Base-by-base conservation (phyloP, 2,888 invertebrate genomes). In the Pyrocoelia pectoralis region DNA sequence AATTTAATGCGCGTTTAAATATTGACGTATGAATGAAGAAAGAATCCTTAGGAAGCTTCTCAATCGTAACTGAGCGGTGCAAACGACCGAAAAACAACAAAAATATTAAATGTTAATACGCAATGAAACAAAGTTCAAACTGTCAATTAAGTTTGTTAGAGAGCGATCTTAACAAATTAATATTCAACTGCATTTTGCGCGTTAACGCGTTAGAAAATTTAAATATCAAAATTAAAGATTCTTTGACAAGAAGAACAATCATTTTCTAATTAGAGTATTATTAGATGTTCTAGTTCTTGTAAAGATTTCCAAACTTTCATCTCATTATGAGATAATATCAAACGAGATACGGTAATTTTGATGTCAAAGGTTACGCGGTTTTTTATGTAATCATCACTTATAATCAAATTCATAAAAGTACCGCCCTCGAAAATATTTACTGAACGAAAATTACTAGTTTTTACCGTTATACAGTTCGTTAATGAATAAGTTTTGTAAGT, bases 41-140 rank as follows among this genome's bases (percentile, higher is more conserved):
- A 6, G 24, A 24, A 24, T 24, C 24, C 6, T 24, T 6, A 5
- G 24, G 24, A 24, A 6, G 24, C 24, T 24, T 24, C 6, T 24
- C 24, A 24, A 24, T 24, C 6, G 24, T 6, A 24, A 24, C 4
- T 6, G 13, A 12, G 24, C 49, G 5, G 28, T 13, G 19, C 49
- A 49, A 24, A 49, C 24, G 55, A 6, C 13, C 40, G 28, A 55
- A 55, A 46, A 55, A 33, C 28, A 55, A 55, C 41, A 55, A 29
- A 55, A 24, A 24, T 55, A 15, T 24, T 19, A 15, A 55, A 55
- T 55, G 57, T 28, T 52, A 59, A 52, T 59, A 28, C 19, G 18
- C 52, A 24, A 43, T 14, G 19, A 52, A 24, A 29, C 43, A 59
- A 59, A 59, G 58, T 51, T 59, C 58, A 59, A 59, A 46, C 58